phyloP scores from a whole-genome alignment of 2,888 invertebrate genomes.

The Phengaris alcon region DNA sequence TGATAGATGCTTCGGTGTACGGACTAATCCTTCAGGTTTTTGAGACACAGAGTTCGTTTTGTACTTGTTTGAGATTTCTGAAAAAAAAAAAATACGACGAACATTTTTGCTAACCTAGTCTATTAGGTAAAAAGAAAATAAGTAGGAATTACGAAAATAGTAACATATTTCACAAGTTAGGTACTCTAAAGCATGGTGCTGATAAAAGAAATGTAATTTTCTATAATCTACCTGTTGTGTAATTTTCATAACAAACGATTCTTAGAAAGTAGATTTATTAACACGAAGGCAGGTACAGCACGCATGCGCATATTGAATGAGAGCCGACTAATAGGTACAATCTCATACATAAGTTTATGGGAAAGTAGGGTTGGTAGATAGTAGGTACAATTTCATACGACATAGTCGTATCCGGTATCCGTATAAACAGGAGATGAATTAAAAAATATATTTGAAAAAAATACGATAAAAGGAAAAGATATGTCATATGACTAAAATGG shows the following conservation, averaged over 20 bases:
- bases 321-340: neutral
- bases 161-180: neutral
- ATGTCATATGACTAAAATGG: no score
- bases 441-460: no score
- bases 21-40: no score
- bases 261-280: conserved; percentile 8
- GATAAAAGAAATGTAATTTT: neutral
- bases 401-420: neutral
- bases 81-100: no score
- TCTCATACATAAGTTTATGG: neutral
- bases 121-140: neutral
- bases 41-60: no score
- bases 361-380: neutral
- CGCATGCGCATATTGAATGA: neutral
- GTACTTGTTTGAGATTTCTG: no score
- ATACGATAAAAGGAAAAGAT: no score
- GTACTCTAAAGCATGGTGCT: neutral
- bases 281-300: conserved; percentile 13
- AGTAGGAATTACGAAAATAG: neutral
- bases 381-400: neutral
- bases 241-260: neutral
- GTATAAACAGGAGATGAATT: no score
- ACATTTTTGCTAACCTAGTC: no score
- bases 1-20: no score
- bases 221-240: conserved; percentile 4